Percentiles rank a stretch among this genome's conserved stretches.
phyloP scores from a whole-genome alignment of 2,888 invertebrate species.

The Malthinus seriepunctatus region DNA sequence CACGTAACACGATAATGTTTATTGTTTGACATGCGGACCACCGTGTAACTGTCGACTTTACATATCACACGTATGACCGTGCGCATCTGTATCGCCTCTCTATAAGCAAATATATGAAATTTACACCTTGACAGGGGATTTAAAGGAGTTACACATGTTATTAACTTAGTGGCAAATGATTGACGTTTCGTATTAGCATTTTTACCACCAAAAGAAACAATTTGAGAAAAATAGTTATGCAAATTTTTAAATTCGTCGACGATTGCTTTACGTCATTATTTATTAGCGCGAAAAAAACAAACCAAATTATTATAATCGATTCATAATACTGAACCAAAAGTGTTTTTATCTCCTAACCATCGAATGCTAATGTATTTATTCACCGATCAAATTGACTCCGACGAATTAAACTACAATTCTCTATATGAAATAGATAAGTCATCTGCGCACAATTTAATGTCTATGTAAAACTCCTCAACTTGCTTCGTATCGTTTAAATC shows the following conservation, averaged over 20 bases:
- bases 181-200: constrained; percentile 9
- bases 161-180: constrained; percentile 15
- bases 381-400: constrained; percentile 2
- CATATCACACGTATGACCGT: constrained; percentile 28
- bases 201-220: not conserved
- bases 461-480: constrained; percentile 1
- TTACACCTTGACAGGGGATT: not conserved
- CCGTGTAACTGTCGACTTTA: constrained; percentile 35
- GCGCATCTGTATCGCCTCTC: constrained; percentile 20
- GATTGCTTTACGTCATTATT: constrained; percentile 2
- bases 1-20: constrained; percentile 40
- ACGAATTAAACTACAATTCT: constrained; percentile 4
- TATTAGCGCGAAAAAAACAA: not conserved
- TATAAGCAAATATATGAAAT: constrained; percentile 7
- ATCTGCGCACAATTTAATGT: not conserved
- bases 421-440: constrained; percentile 3
- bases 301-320: constrained; percentile 7
- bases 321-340: constrained; percentile 2
- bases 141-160: not conserved
- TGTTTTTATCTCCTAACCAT: constrained; percentile 4
- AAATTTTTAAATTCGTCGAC: not conserved
- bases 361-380: constrained; percentile 4
- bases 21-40: constrained; percentile 40
- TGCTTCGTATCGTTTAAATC: not conserved
- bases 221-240: not conserved